Percentiles rank a stretch among this genome's conserved stretches.
These are phyloP conservation scores for Periophthalmus magnuspinnatus DNA, from an alignment of 2,797 vertebrate species.

Conservation along the genomic window DNA sequence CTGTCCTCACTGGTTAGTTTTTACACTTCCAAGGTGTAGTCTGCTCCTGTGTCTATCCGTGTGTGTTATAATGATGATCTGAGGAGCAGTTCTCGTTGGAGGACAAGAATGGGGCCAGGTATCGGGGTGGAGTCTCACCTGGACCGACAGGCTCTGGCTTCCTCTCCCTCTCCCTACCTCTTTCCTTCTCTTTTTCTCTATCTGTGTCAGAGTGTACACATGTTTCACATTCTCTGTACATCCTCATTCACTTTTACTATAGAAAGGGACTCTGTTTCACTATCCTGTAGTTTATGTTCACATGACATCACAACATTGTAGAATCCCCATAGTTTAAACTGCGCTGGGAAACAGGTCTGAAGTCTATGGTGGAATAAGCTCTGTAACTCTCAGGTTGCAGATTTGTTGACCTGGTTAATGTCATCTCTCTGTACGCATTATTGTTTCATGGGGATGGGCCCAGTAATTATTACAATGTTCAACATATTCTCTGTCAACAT, in stretches of 20 bases:
- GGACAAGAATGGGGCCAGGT: constrained; percentile 37
- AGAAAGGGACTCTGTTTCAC: not conserved
- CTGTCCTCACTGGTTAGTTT: no score
- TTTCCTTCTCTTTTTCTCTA: not conserved
- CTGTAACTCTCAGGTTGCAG: no score
- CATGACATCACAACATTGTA: no score
- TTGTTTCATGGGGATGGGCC: no score
- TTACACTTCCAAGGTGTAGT: not conserved
- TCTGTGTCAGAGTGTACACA: not conserved
- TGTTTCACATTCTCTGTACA: constrained; percentile 14
- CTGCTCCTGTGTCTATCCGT: not conserved
- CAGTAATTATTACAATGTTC: no score
- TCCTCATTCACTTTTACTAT: not conserved
- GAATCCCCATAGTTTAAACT: no score
- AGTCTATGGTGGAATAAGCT: no score
- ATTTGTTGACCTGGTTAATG: no score
- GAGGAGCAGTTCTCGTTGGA: constrained; percentile 3
- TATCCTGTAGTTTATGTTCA: not conserved
- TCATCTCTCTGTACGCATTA: no score
- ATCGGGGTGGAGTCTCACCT: constrained; percentile 64
- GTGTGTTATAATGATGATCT: not conserved
- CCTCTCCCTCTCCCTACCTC: not conserved
- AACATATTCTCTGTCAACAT: no score
- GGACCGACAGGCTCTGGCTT: constrained; percentile 46
- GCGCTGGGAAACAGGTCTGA: no score